Conservation (phyloP, 2,888 invertebrate species). For the Pristionchus japonicus region DNA sequence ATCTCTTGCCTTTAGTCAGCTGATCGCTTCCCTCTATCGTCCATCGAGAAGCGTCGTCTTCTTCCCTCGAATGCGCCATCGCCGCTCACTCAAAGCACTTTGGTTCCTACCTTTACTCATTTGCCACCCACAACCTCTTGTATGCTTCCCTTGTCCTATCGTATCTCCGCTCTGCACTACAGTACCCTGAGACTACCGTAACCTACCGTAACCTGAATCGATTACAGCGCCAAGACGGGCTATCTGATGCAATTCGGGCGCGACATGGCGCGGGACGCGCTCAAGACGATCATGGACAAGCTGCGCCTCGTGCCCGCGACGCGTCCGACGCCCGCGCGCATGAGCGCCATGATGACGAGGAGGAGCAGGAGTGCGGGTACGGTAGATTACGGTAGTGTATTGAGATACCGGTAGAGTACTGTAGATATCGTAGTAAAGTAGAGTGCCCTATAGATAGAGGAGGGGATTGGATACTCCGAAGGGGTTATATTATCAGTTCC, state of each 20-base stretch:
- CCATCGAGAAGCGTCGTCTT: too few species aligned
- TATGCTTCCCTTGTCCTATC: not conserved
- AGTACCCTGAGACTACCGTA: not conserved
- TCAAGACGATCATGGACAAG: constrained; percentile 19
- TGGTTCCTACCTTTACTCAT: not conserved
- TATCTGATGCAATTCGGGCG: constrained; percentile 29
- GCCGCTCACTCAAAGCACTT: not conserved
- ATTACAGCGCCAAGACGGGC: not conserved
- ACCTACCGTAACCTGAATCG: not conserved
- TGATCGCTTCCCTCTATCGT: not conserved
- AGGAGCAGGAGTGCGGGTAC: constrained; percentile 18
- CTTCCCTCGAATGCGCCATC: not conserved
- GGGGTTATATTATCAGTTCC: not conserved
- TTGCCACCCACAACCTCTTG: not conserved
- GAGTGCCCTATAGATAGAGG: not conserved
- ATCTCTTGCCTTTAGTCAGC: too few species aligned
- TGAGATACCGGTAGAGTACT: not conserved
- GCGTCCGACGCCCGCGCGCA: not conserved
- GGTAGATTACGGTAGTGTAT: not conserved
- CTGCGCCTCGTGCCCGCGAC: not conserved
- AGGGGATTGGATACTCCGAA: not conserved
- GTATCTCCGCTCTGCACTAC: not conserved
- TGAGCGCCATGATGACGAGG: not conserved
- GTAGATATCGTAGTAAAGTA: not conserved
- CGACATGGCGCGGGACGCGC: constrained; percentile 8